Percentiles rank a stretch among this genome's conserved stretches.
Conservation (phyloP, 2,888 invertebrate species). For the Hyposoter dolosus region DNA sequence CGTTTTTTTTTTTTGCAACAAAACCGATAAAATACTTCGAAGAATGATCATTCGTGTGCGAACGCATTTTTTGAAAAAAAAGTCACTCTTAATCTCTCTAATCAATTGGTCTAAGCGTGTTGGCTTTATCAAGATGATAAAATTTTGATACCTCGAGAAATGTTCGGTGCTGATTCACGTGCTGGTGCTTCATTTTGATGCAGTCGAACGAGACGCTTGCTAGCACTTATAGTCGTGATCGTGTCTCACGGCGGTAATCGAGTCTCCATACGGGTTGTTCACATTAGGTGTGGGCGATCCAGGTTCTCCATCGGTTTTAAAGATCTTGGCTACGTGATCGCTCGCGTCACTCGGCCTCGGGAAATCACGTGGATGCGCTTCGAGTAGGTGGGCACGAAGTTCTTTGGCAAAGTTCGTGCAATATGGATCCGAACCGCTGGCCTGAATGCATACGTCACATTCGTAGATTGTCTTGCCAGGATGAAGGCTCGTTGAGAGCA, state of each 20-base stretch:
- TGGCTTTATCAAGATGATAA: background rate
- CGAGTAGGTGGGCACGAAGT: slow-evolving; percentile 88
- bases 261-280: slow-evolving; percentile 31
- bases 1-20: too few species aligned
- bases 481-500: slow-evolving; percentile 92
- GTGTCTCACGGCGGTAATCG: slow-evolving; percentile 17
- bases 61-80: background rate
- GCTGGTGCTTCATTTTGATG: slow-evolving; percentile 8
- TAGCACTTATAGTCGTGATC: slow-evolving; percentile 28
- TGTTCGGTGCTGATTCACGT: slow-evolving; percentile 10
- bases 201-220: slow-evolving; percentile 3
- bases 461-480: slow-evolving; percentile 92
- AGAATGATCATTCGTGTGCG: background rate
- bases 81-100: background rate
- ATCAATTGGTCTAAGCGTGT: background rate
- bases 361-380: slow-evolving; percentile 86
- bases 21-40: background rate
- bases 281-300: slow-evolving; percentile 21
- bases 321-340: slow-evolving; percentile 85
- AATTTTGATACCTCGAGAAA: slow-evolving; percentile 1
- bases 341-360: slow-evolving; percentile 85
- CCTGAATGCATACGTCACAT: slow-evolving; percentile 88
- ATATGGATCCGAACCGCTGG: slow-evolving; percentile 85
- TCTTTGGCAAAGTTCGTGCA: slow-evolving; percentile 89
- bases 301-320: slow-evolving; percentile 79